These are phyloP conservation scores for Magallana gigas DNA, from an alignment of 1,140 invertebrate genomes.

Conservation along the genomic window DNA sequence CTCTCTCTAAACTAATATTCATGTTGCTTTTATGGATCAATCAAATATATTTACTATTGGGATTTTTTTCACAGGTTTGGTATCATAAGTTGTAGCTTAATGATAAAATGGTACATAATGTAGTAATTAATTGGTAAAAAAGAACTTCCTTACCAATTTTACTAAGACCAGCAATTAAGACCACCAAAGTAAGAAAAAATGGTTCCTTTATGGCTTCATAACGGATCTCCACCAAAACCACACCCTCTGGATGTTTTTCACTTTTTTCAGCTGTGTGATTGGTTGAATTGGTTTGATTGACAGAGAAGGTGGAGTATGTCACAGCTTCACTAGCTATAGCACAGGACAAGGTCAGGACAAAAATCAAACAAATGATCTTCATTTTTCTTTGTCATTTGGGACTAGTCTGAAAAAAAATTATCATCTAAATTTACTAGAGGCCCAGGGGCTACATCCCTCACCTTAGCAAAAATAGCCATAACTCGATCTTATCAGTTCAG, in stretches of 20 bases:
- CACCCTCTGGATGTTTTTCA: slow-evolving; percentile 37
- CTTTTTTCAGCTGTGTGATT: slow-evolving; percentile 16
- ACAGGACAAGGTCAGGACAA: neutral
- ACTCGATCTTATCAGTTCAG: too few relatives aligned
- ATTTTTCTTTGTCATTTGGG: neutral
- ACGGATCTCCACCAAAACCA: slow-evolving; percentile 64
- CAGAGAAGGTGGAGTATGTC: neutral
- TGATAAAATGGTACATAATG: too few relatives aligned
- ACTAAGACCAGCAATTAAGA: slow-evolving; percentile 62
- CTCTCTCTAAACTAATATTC: too few relatives aligned
- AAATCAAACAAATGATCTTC: neutral
- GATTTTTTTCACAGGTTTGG: too few relatives aligned
- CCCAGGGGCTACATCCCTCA: too few relatives aligned
- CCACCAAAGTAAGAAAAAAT: slow-evolving; percentile 67
- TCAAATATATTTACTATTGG: too few relatives aligned
- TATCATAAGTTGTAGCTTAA: too few relatives aligned
- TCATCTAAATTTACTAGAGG: too few relatives aligned
- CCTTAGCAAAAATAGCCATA: too few relatives aligned
- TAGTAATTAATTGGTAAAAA: too few relatives aligned
- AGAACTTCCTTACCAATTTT: slow-evolving; percentile 54
- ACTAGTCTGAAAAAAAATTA: neutral
- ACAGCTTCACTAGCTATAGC: neutral
- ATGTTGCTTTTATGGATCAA: too few relatives aligned
- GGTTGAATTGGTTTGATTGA: neutral
- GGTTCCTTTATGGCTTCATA: slow-evolving; percentile 64